phyloP scores from a whole-genome alignment of 1,140 invertebrate genomes.

The Drosophila serrata region DNA sequence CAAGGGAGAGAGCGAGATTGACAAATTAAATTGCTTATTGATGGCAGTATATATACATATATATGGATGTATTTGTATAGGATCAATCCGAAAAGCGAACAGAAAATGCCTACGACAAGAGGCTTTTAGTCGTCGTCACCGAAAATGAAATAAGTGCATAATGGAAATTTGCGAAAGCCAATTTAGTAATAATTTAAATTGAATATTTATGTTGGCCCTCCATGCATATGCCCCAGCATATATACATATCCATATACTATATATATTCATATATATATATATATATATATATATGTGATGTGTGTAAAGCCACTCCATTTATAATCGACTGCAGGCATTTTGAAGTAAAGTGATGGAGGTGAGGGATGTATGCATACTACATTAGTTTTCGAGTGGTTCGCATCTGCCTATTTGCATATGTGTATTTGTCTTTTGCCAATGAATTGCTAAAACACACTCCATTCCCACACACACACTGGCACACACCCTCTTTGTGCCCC shows the following conservation, averaged over 20 bases:
- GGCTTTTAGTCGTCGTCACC: constrained; percentile 59
- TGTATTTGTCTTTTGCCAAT: constrained; percentile 82
- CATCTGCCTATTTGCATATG: constrained; percentile 74
- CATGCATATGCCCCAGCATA: not conserved
- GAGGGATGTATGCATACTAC: constrained; percentile 60
- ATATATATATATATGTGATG: not conserved
- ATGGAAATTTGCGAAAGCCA: constrained; percentile 82
- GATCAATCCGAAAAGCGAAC: constrained; percentile 15
- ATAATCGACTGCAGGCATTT: constrained; percentile 76
- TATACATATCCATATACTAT: not conserved
- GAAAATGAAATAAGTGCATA: constrained; percentile 80
- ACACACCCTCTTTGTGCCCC: constrained; percentile 3
- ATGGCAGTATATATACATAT: constrained; percentile 43
- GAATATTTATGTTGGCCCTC: constrained; percentile 75
- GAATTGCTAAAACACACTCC: constrained; percentile 69
- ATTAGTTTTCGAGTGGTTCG: constrained; percentile 76
- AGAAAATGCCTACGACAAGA: constrained; percentile 52
- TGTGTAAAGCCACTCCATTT: constrained; percentile 56
- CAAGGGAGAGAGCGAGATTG: constrained; percentile 40
- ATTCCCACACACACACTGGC: not conserved
- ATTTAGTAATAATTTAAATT: constrained; percentile 83
- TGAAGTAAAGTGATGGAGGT: constrained; percentile 25
- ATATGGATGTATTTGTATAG: constrained; percentile 12
- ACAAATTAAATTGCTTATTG: constrained; percentile 84
- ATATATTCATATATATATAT: not conserved